Evolutionary conservation across 2,113 vertebrate genomes (phyloP).

Genomic region (Oceanodroma tethys): DNA sequence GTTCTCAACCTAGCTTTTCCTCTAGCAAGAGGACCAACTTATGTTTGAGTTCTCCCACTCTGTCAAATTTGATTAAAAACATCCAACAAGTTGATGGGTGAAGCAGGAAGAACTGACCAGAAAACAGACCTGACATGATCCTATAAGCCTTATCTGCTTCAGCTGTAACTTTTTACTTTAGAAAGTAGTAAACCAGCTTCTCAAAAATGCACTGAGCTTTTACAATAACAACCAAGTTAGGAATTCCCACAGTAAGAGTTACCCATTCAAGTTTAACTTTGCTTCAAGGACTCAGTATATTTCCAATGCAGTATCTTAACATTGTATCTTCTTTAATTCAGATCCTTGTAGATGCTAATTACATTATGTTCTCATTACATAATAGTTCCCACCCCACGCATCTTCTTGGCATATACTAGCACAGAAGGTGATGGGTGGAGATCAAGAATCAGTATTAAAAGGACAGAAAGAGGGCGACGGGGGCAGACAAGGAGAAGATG

Average conservation of each 20-base stretch:
- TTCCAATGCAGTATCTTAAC: not conserved
- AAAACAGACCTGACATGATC: not conserved
- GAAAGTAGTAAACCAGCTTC: not conserved
- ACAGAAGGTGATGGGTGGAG: slow-evolving; percentile 12
- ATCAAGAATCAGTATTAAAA: not conserved
- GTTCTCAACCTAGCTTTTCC: not conserved
- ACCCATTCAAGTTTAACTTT: not conserved
- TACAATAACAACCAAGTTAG: not conserved
- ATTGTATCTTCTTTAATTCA: not conserved
- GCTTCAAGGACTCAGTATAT: not conserved
- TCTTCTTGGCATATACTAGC: not conserved
- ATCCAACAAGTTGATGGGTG: not conserved
- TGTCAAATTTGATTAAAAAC: not conserved
- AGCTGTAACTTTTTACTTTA: not conserved
- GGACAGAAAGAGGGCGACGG: not conserved
- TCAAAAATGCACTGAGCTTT: not conserved
- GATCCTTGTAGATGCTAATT: not conserved
- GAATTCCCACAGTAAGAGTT: not conserved
- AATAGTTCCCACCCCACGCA: slow-evolving; percentile 7
- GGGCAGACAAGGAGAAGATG: slow-evolving; percentile 9
- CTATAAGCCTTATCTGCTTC: not conserved
- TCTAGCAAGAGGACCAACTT: not conserved
- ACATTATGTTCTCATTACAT: slow-evolving; percentile 34
- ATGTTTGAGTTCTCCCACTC: not conserved
- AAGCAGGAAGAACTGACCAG: not conserved